Base-by-base conservation (phyloP, 2,888 invertebrate species). In the Apomyelois bistriatella region DNA sequence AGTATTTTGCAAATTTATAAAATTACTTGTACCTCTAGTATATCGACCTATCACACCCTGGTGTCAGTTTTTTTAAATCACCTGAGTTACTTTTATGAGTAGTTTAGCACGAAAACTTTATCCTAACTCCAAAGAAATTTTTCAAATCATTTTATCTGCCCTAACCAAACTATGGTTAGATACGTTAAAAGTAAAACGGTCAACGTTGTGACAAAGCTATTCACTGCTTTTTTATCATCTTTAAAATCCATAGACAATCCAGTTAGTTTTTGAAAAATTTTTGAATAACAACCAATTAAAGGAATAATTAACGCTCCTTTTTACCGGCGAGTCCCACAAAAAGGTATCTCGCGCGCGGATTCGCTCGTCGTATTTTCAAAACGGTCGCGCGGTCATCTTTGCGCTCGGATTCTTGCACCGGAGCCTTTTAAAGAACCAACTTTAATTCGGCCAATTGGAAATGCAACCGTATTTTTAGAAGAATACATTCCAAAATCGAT, bases 291-390 rank as follows among this genome's bases (percentile, higher is more conserved):
- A 66, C 76, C 86, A 88, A 89, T 88, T 88, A 89, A 82, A 76
- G 62, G 61, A 74, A 82, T 84, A 88, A 89, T 88, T 86, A 88
- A 74, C 63, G 64, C 68, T 71, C 79, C 79, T 82, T 76, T 76
- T 75, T 76, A 75, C 72, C 71, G 64, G 65, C 62, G 61, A 70
- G 63, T 62, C 61, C 67, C 63, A 69, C 83, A 86, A 87, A 88
- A 89, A 85, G 79, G 72, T 74, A 81, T 81, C 75, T 65, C 74
- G 70, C 74, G 79, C 77, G 79, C 74, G 70, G 70, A 79, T 82
- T 86, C 83, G 71, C 83, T 83, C 82, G 76, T 85, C 81, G 87
- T 87, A 88, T 86, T 86, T 89, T 85, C 79, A 85, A 87, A 88
- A 87, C 82, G 82, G 78, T 75, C 72, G 75, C 81, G 66, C 70